Base-by-base conservation (phyloP, 2,797 vertebrate species). In the Pampus argenteus region DNA sequence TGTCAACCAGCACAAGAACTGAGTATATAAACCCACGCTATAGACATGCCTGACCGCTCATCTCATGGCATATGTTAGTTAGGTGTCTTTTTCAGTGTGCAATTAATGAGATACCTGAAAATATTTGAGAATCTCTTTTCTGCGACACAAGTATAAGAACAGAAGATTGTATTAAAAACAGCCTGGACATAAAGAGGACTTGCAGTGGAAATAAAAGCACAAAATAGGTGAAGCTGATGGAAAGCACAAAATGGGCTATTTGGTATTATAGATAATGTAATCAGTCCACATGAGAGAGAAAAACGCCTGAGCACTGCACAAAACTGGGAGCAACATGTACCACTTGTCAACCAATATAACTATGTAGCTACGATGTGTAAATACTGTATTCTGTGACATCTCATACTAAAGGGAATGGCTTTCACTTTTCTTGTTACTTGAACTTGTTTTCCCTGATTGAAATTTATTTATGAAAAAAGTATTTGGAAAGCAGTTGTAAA, bases 391-490 rank as follows among this genome's bases (percentile, higher is more conserved):
- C 75, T 62, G 59, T 71, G 64, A 82, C 51, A 22, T 80, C 69
- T 85, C 54, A 28, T 59, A 68, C 68, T 75, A 90, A 91, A 92
- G 88, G 90, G 91, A 92, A 88, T 79, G 77, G 74, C 78, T 82
- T 59, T 47, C 72, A 74, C 54, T 81, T 70, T 60, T 87, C 67
- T 71, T 72, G 81, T 84, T 83, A 63, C 59, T 76, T 81, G 64
- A 74, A 67, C 69, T 86, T 74, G 51, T 73, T 84, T 77, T 36
- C 58, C 64, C 62, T 25, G 51, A 82, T 78, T 77, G 47, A 83
- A 76, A 74, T 80, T 45, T 87, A 87, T 89, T 87, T 87, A 88
- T 83, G 42, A 74, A 66, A 71, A 71, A 74, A 28, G 49, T 68
- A 42, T 74, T 79, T 61, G 6, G 17, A 72, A 80, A 81, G 59